Base-by-base conservation (phyloP, 2,113 vertebrate genomes). In the Tupaia chinensis region DNA sequence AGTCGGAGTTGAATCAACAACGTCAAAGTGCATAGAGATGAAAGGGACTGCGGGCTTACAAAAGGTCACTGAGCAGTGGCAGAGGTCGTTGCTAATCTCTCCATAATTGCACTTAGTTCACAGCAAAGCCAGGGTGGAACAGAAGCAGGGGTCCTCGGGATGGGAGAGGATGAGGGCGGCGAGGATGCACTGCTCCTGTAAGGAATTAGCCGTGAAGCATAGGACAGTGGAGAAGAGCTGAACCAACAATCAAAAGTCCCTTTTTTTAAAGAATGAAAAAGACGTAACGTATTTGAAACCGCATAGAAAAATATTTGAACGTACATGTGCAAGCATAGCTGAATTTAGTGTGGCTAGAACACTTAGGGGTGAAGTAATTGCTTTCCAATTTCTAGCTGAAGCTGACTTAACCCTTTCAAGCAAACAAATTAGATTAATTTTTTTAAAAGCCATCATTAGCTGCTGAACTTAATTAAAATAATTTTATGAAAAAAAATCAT, bases 81-180 rank as follows among this genome's bases (percentile, higher is more conserved):
- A 17, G 56, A 14, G n/a, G 66, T 12, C 25, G 2, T 19, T 3
- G 44, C 2, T 15, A 6, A 8, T 10, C 44, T 53, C 25, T n/a
- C 17, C 17, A 15, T 9, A 10, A 1, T 13, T 5, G 32, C 19
- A 0, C 32, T 22, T 0, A 1, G 7, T 1, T 4, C 54, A 5
- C 23, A 12, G 17, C 66, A 44, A 10, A 8, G 66, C 10, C n/a
- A 22, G n/a, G 0, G 2, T 15, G 60, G 70, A 4, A 34, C 14
- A 20, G 80, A 34, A n/a, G 6, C 34, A 0, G 34, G 69, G 19
- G 27, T 25, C 34, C 3, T 1, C 32, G 44, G 32, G 29, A 29
- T 4, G 7, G 0, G 10, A 61, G 60, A 32, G 12, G 3, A 79
- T 54, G 22, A 1, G 0, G 27, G 32, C n/a, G 9, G 3, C 17